These are phyloP conservation scores for Mungos mungo DNA, from an alignment of 2,113 vertebrate species.

Conservation along the genomic window DNA sequence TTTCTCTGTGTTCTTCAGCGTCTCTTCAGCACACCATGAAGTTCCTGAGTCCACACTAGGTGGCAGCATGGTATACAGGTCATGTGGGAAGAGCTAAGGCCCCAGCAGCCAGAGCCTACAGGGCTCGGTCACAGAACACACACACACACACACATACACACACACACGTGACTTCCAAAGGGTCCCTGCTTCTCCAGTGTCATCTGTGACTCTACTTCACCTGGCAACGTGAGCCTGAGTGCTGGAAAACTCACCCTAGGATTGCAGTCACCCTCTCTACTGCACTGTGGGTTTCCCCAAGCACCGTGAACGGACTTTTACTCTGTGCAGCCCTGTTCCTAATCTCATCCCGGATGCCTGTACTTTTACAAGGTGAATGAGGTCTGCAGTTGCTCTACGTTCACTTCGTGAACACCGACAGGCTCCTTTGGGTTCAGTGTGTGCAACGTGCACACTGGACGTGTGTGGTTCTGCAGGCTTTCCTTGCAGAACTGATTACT, in stretches of 20 bases:
- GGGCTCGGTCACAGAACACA: not conserved
- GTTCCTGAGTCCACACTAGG: constrained; percentile 74
- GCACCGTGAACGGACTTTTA: not conserved
- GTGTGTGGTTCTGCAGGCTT: not conserved
- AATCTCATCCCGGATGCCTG: not conserved
- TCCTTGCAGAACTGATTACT: not conserved
- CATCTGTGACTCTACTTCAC: not conserved
- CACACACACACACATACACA: not conserved
- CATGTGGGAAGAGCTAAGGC: not conserved
- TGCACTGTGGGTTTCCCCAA: not conserved
- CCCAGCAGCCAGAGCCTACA: not conserved
- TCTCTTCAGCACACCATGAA: not conserved
- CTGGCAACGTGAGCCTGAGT: not conserved
- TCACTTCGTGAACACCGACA: not conserved
- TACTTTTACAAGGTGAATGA: not conserved
- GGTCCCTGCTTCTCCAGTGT: not conserved
- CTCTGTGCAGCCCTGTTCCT: not conserved
- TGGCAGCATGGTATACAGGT: constrained; percentile 81
- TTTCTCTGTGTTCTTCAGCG: not conserved
- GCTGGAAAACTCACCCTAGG: not conserved
- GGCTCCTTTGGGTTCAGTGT: not conserved
- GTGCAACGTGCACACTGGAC: not conserved
- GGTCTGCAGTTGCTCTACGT: not conserved
- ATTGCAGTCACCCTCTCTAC: not conserved
- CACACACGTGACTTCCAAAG: not conserved